Evolutionary conservation across 1,140 invertebrate genomes (phyloP), one percentile per base, ranked within the genome.

Genomic region (Meloidogyne exigua): DNA sequence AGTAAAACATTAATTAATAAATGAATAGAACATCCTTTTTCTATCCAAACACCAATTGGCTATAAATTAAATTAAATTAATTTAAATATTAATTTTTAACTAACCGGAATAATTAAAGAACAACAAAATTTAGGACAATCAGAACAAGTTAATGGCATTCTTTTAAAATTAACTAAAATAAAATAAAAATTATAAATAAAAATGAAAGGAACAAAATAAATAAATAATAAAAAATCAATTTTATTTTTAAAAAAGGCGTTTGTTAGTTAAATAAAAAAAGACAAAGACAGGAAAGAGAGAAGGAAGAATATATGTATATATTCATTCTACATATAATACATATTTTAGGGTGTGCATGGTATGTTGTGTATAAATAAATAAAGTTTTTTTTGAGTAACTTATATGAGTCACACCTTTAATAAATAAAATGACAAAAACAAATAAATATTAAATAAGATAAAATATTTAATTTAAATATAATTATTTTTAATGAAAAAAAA

Each of bases 101-200:
- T 69, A 32, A 10, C 70, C 70, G 70, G 70, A 72, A 72, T 72
- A 39, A 72, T n/a, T 39, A 72, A 21, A 42, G 70, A 72, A 21
- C 70, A 72, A 39, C 25, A 49, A 9, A 44, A 66, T 21, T 72
- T 72, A 23, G 70, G 70, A 67, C 39, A 49, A 39, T 72, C 70
- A 13, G 70, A 72, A 21, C 70, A 72, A 26, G 70, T 72, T 18
- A 72, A 39, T 9, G 70, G 70, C 70, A 72, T 72, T 39, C 2
- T 68, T 32, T 18, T 9, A 25, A 9, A n/a, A 68, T 36, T 68
- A 25, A 7, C 49, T 57, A n/a, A 57, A 57, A n/a, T n/a, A n/a
- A 49, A 49, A 49, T 49, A 49, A 49, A 49, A 57, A 57, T 57
- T 57, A n/a, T 4, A 57, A n/a, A 7, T n/a, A 57, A 57, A 49